Evolutionary conservation across 2,797 vertebrate species (phyloP).

Genomic region (Lagodon rhomboides): DNA sequence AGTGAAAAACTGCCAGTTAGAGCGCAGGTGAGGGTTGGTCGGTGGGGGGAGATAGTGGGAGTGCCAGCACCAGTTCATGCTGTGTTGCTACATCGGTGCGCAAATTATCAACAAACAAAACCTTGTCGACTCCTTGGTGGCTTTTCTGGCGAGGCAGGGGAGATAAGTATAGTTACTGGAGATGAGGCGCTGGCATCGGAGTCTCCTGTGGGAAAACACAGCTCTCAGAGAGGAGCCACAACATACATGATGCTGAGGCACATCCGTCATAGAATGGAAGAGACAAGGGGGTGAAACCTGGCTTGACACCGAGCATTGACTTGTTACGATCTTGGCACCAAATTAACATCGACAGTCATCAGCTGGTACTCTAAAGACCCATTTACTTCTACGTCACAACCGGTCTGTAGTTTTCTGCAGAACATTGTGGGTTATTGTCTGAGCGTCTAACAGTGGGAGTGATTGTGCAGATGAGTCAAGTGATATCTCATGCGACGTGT

Average conservation of each 20-base stretch:
- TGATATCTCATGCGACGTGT: constrained; percentile 7
- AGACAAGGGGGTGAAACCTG: constrained; percentile 27
- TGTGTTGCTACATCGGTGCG: constrained; percentile 62
- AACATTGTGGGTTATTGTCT: neutral
- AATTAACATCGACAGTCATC: neutral
- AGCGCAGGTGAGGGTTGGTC: constrained; percentile 48
- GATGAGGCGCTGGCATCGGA: constrained; percentile 81
- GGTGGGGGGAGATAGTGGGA: constrained; percentile 15
- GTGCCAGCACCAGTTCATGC: constrained; percentile 73
- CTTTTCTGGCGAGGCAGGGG: constrained; percentile 88
- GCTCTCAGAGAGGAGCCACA: constrained; percentile 65
- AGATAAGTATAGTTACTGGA: constrained; percentile 87
- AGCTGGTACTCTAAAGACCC: neutral
- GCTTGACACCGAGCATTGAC: neutral
- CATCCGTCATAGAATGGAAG: constrained; percentile 10
- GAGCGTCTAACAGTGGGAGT: neutral
- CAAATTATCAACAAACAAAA: constrained; percentile 85
- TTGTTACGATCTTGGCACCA: neutral
- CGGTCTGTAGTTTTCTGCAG: neutral
- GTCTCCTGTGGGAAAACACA: constrained; percentile 83
- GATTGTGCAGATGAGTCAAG: neutral
- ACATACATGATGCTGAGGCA: constrained; percentile 33
- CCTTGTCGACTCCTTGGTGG: constrained; percentile 88
- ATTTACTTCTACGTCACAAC: neutral
- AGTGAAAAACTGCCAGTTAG: constrained; percentile 69